Conservation (phyloP, 2,113 vertebrate genomes). For the Mus pahari region DNA sequence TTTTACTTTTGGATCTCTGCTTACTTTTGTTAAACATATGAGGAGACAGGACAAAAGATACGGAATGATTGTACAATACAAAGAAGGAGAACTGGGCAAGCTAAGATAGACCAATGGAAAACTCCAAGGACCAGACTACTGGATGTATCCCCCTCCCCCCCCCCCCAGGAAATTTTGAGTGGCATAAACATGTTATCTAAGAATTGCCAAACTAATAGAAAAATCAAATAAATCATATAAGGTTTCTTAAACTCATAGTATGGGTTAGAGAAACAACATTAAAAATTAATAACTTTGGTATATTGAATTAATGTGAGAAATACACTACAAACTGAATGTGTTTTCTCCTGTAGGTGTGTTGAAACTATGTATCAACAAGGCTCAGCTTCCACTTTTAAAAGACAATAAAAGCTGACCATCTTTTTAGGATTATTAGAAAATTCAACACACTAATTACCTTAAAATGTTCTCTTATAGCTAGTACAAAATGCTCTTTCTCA, state of each 20-base stretch:
- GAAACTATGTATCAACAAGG: background rate
- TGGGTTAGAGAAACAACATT: background rate
- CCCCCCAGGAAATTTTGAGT: background rate
- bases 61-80: background rate
- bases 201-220: background rate
- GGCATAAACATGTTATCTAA: background rate
- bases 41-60: background rate
- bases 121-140: background rate
- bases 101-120: background rate
- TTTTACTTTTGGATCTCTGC: background rate
- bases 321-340: background rate
- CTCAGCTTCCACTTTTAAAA: background rate
- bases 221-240: background rate
- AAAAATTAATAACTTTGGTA: background rate
- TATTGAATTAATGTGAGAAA: background rate
- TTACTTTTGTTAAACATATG: background rate
- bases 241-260: background rate
- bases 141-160: background rate
- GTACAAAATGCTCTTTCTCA: background rate
- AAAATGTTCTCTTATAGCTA: constrained; percentile 14
- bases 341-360: background rate
- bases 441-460: background rate
- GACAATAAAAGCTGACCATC: background rate
- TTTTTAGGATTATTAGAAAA: background rate
- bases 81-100: background rate